A percentile compares a stretch with the other conserved stretches of the same genome.
phyloP scores from a whole-genome alignment of 2,888 invertebrate genomes.

The Campopleginae sp. region DNA sequence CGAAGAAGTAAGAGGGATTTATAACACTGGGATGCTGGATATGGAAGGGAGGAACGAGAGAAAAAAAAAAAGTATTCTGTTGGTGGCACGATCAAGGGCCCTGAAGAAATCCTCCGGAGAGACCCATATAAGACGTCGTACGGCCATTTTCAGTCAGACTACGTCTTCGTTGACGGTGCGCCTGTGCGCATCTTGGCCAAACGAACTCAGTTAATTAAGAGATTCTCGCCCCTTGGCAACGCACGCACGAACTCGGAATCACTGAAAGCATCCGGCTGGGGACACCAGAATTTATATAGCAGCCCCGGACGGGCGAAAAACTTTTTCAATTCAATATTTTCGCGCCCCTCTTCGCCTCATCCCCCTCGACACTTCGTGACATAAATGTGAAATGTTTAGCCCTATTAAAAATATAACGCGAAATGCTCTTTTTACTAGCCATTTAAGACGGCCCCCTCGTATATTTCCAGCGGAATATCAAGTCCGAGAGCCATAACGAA shows the following conservation, averaged over 20 bases:
- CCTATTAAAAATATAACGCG: slow-evolving; percentile 30
- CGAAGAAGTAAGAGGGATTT: slow-evolving; percentile 69
- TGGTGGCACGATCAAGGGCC: slow-evolving; percentile 34
- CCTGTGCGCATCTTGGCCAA: slow-evolving; percentile 44
- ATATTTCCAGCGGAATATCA: neutral
- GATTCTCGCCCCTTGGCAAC: slow-evolving; percentile 46
- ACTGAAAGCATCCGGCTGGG: slow-evolving; percentile 53
- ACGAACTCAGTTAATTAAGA: slow-evolving; percentile 66
- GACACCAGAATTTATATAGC: slow-evolving; percentile 44
- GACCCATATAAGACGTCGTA: slow-evolving; percentile 12
- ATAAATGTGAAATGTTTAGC: slow-evolving; percentile 50
- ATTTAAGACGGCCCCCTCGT: neutral
- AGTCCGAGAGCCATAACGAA: neutral
- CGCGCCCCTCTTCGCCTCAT: slow-evolving; percentile 12
- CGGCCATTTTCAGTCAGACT: neutral
- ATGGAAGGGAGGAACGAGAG: slow-evolving; percentile 51
- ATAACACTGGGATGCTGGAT: slow-evolving; percentile 60
- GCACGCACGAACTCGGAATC: slow-evolving; percentile 59
- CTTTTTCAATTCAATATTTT: slow-evolving; percentile 64
- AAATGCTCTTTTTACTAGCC: slow-evolving; percentile 7
- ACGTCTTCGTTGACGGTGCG: slow-evolving; percentile 17
- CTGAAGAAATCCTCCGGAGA: slow-evolving; percentile 37
- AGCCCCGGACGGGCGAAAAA: slow-evolving; percentile 39
- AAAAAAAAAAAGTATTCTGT: slow-evolving; percentile 40
- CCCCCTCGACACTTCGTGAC: slow-evolving; percentile 8